Evolutionary conservation across 2,888 invertebrate genomes (phyloP).

Genomic region (Celastrina argiolus): DNA sequence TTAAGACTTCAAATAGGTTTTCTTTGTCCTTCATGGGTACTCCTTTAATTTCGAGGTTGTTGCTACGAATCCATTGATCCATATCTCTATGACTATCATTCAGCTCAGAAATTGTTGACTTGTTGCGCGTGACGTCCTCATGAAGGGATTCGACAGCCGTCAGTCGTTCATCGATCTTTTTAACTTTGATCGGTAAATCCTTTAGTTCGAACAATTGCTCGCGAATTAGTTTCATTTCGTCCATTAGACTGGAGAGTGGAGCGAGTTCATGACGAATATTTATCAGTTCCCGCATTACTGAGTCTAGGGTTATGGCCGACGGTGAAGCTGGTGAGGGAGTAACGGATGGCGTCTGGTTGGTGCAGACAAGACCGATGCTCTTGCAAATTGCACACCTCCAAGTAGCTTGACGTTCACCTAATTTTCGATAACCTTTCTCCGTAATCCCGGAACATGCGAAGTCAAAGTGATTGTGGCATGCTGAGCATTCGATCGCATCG

Average conservation of each 20-base stretch:
- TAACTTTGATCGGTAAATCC: neutral
- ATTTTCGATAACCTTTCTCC: neutral
- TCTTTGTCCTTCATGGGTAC: neutral
- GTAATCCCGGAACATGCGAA: neutral
- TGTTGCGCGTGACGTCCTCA: neutral
- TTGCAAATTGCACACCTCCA: neutral
- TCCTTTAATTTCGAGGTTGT: neutral
- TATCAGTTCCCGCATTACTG: neutral
- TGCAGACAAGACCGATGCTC: neutral
- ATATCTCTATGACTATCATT: neutral
- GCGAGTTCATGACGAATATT: neutral
- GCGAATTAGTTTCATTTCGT: neutral
- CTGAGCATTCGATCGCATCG: neutral
- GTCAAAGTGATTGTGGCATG: neutral
- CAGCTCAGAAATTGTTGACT: neutral
- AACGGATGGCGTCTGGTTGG: neutral
- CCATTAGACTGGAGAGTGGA: neutral
- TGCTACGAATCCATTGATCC: neutral
- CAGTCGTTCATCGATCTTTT: neutral
- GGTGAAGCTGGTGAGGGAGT: neutral
- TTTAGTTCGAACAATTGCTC: neutral
- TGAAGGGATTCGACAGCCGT: neutral
- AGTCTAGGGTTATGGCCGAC: neutral
- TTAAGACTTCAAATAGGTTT: neutral
- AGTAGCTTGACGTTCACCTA: neutral